Base-by-base conservation (phyloP, 92 coral and sea anemone species). In the Palythoa caribaeorum region DNA sequence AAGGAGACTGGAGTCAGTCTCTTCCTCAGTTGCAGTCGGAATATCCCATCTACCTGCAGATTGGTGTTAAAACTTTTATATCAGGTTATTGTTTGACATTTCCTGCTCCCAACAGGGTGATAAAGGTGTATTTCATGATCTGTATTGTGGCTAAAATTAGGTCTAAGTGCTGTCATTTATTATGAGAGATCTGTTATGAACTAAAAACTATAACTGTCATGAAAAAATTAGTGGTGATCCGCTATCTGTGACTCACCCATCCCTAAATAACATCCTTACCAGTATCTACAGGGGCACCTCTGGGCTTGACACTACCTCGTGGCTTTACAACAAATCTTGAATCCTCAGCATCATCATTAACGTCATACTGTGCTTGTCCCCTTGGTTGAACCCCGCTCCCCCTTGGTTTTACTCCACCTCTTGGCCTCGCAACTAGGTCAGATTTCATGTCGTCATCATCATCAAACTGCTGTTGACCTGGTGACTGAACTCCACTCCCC, bases 391-490 rank as follows among this genome's bases (percentile, higher is more conserved):
- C 38, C 19, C 73, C 57, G 37, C 55, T n/a, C 11, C 85, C 85
- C 15, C 85, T 63, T 36, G 86, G 86, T 40, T 66, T 81, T 4
- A 81, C 40, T 12, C 86, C 86, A 81, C 75, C 86, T 51, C 86
- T 81, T 5, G 86, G 86, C 57, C 73, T 81, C 3, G 47, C 86
- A 10, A 81, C 40, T 35, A 81, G 76, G 60, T 81, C 86, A 9
- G 86, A 81, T 38, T 66, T 20, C 86, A 81, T 81, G 13, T 81
- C 76, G 3, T 81, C 75, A 2, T 2, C 53, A 63, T 47, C 37
- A 44, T 66, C 74, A 57, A 54, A 77, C 44, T 66, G 60, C 6
- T 68, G 76, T n/a, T 81, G 86, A 3, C 75, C 86, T 19, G 40
- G 47, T 7, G 59, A 60, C 21, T 62, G 59, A 60, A 62, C 57